Conservation (phyloP, 2,797 vertebrate genomes). For the Hylomyscus alleni region DNA sequence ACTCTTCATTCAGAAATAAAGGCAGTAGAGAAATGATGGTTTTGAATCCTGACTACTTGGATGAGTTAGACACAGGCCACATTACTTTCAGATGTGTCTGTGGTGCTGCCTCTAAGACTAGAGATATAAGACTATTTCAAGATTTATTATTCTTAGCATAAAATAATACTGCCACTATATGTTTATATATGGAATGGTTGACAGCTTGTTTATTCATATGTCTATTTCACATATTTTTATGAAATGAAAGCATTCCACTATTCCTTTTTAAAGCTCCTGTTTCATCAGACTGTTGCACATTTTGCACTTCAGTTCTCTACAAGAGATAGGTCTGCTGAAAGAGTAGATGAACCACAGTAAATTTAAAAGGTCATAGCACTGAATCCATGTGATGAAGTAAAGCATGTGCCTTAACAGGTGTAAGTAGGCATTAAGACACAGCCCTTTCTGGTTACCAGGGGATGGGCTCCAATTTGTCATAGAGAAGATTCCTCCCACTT, state of each 20-base stretch:
- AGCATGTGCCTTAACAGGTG: neutral
- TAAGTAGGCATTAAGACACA: neutral
- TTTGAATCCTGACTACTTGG: neutral
- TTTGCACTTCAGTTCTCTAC: neutral
- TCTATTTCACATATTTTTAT: conserved; percentile 47
- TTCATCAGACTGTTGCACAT: neutral
- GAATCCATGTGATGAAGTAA: neutral
- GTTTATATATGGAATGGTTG: neutral
- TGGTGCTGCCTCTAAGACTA: neutral
- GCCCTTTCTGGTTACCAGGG: neutral
- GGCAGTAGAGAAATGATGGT: neutral
- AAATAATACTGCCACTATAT: neutral
- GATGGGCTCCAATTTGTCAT: conserved; percentile 31
- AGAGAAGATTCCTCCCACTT: conserved; percentile 13
- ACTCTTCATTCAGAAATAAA: neutral
- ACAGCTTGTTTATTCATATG: neutral
- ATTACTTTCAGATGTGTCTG: neutral
- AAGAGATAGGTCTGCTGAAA: neutral
- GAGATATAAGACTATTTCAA: neutral
- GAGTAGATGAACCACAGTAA: neutral
- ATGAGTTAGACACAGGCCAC: neutral
- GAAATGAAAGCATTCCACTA: neutral
- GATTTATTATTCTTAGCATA: neutral
- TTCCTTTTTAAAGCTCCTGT: neutral
- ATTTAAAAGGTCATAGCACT: conserved; percentile 26